Conservation (phyloP, 2,888 invertebrate species). For the Eupithecia exiguata region DNA sequence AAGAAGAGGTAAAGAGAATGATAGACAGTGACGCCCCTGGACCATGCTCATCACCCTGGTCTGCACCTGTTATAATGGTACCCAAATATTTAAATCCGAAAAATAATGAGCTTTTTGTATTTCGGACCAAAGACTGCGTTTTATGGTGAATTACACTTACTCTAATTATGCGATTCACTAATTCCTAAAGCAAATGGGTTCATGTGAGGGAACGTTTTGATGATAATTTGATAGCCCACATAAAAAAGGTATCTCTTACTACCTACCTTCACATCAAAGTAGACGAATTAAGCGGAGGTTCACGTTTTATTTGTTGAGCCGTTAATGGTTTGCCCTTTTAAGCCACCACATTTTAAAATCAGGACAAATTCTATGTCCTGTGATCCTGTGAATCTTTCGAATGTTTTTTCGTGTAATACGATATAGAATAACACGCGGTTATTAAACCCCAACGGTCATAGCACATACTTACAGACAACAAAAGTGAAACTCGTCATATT, state of each 20-base stretch:
- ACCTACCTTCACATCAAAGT: slow-evolving; percentile 26
- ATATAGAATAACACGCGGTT: slow-evolving; percentile 62
- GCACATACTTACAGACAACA: background rate
- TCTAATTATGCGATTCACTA: background rate
- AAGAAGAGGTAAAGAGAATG: too few relatives aligned
- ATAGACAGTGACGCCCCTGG: too few relatives aligned
- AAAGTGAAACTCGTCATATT: background rate
- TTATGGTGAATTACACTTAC: background rate
- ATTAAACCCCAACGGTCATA: slow-evolving; percentile 59
- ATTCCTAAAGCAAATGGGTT: background rate
- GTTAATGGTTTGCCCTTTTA: slow-evolving; percentile 23
- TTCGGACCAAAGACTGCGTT: too few relatives aligned
- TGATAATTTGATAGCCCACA: background rate
- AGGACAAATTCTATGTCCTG: slow-evolving; percentile 36
- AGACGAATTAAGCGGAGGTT: slow-evolving; percentile 9
- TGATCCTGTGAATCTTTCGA: slow-evolving; percentile 52
- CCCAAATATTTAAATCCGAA: too few relatives aligned
- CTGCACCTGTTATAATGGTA: too few relatives aligned
- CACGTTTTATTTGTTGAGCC: slow-evolving; percentile 29
- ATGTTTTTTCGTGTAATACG: slow-evolving; percentile 51
- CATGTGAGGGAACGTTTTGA: background rate
- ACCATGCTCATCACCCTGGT: too few relatives aligned
- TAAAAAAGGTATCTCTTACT: background rate
- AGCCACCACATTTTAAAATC: slow-evolving; percentile 39
- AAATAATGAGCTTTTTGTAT: too few relatives aligned